These are phyloP conservation scores for Drosophila sordidula DNA, from an alignment of 2,888 invertebrate genomes.

Conservation along the genomic window DNA sequence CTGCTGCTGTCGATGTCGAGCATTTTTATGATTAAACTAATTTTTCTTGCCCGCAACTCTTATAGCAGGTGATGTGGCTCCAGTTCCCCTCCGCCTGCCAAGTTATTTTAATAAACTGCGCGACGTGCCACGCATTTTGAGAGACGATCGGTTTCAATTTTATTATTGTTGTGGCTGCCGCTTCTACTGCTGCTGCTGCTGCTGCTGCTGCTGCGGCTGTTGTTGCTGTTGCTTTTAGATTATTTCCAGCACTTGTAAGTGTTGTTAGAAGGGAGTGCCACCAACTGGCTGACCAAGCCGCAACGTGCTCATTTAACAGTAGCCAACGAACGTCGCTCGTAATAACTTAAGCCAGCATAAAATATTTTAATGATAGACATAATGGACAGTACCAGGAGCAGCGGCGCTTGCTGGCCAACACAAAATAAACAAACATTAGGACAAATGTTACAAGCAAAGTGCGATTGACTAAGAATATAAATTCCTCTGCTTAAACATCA, in stretches of 20 bases:
- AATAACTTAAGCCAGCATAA: slow-evolving; percentile 61
- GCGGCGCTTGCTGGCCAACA: slow-evolving; percentile 18
- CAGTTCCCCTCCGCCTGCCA: slow-evolving; percentile 53
- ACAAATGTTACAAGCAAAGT: slow-evolving; percentile 2
- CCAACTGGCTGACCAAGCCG: slow-evolving; percentile 49
- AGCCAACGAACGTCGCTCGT: slow-evolving; percentile 69
- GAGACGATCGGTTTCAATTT: slow-evolving; percentile 80
- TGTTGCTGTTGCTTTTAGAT: slow-evolving; percentile 62
- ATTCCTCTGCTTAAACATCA: background rate
- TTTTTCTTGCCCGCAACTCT: slow-evolving; percentile 72
- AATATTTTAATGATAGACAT: slow-evolving; percentile 79
- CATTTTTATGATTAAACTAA: slow-evolving; percentile 83
- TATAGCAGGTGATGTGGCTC: slow-evolving; percentile 75
- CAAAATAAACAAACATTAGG: slow-evolving; percentile 22
- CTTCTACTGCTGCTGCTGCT: slow-evolving; percentile 20
- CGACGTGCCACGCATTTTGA: slow-evolving; percentile 84
- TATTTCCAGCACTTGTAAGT: slow-evolving; percentile 77
- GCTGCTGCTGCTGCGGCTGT: slow-evolving; percentile 24
- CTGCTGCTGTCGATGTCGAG: slow-evolving; percentile 68
- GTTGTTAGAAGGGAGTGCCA: slow-evolving; percentile 81
- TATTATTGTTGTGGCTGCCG: slow-evolving; percentile 66
- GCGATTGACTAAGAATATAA: background rate
- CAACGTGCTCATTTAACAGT: slow-evolving; percentile 80
- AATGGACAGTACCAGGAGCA: slow-evolving; percentile 41
- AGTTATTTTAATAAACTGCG: slow-evolving; percentile 86